Base-by-base conservation (phyloP, 2,888 invertebrate species). In the Pheosia gnoma region DNA sequence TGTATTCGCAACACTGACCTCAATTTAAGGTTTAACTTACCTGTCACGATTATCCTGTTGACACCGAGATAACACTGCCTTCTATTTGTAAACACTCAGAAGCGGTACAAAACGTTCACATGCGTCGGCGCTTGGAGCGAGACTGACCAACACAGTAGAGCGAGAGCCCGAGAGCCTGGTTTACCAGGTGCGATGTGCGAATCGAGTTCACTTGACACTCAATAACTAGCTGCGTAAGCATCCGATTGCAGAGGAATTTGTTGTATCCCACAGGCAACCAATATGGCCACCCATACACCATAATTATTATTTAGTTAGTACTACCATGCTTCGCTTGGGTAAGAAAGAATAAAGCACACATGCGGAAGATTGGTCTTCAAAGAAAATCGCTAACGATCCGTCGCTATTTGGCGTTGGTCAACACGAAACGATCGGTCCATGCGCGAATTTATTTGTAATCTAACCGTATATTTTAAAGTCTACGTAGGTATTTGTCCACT, bases 81-180 rank as follows among this genome's bases (percentile, higher is more conserved):
- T 83, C 72, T 86, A 86, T 88, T 88, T 88, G 87, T 91, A 89
- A 91, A 91, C 91, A 90, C 88, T 54, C 65, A 74, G 60, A 66
- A 63, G 64, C 70, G 63, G 71, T 66, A 66, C 59, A 66, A 59
- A 61, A 82, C 91, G 90, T 86, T 86, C 82, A 78, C 81, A 68
- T 78, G 75, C 77, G 74, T 67, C 79, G 83, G 75, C 82, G 85
- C 75, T 83, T 73, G 71, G 68, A 82, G 80, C 81, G 77, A 84
- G 83, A 93, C 92, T 91, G 88, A 74, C 71, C 78, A 71, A 65
- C 62, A 71, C 62, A 71, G 70, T 63, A 64, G 69, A 70, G 75
- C 74, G 68, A 72, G 59, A 73, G 78, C 72, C 67, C 74, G 68
- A 72, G 59, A 73, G 78, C 72, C 67, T 69, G 73, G 61, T 67